phyloP scores from a whole-genome alignment of 2,113 vertebrate species.

The Glaucomys volans region DNA sequence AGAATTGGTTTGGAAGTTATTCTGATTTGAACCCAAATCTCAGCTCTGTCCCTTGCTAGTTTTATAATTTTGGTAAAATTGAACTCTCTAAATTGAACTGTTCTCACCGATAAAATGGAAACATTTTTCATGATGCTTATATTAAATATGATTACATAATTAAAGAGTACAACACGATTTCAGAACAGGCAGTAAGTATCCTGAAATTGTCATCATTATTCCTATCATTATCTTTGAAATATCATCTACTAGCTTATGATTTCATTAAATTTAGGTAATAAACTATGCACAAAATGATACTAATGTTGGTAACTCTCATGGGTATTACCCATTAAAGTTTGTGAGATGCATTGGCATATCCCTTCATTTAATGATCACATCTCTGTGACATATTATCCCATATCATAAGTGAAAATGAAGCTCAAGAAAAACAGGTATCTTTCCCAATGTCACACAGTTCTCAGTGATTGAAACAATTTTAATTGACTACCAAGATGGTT shows the following conservation, averaged over 20 bases:
- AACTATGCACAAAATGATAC: constrained; percentile 10
- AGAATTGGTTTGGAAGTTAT: background rate
- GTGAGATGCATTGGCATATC: background rate
- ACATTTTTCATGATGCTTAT: background rate
- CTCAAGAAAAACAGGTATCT: background rate
- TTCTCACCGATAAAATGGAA: background rate
- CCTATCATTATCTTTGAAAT: constrained; percentile 34
- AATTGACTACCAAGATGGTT: background rate
- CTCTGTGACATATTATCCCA: background rate
- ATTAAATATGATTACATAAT: background rate
- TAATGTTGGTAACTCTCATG: background rate
- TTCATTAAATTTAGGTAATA: background rate
- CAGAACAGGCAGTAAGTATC: background rate
- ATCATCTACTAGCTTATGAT: background rate
- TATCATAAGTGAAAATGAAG: background rate
- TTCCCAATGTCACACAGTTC: background rate
- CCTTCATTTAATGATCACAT: background rate
- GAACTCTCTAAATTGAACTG: background rate
- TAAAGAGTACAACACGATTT: background rate
- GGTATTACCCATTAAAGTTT: background rate
- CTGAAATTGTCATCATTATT: background rate
- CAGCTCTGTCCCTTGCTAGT: background rate
- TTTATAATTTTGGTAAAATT: background rate
- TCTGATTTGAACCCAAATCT: background rate
- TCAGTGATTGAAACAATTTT: background rate